Percentiles rank a stretch among this genome's conserved stretches.
These are phyloP conservation scores for Eupithecia subumbrata DNA, from an alignment of 2,888 invertebrate species.

Conservation along the genomic window DNA sequence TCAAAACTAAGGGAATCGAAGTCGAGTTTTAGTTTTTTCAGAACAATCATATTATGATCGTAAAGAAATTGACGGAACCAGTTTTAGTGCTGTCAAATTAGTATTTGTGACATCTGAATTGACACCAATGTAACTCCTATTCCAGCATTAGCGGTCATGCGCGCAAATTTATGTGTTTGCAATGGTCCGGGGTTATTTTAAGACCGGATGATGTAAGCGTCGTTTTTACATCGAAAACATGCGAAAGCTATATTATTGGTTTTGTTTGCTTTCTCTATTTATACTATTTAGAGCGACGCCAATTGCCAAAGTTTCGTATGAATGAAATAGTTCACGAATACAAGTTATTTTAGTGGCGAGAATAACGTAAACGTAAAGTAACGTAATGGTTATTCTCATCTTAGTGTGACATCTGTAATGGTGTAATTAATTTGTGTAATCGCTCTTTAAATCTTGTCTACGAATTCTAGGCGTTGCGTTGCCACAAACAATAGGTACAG, in stretches of 20 bases:
- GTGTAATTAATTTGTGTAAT: slow-evolving; percentile 25
- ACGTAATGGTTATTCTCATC: neutral
- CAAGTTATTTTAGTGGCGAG: slow-evolving; percentile 24
- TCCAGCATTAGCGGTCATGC: neutral
- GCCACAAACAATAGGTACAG: neutral
- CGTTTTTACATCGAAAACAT: slow-evolving; percentile 46
- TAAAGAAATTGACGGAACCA: neutral
- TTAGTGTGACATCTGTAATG: slow-evolving; percentile 18
- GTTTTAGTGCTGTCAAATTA: neutral
- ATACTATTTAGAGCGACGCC: slow-evolving; percentile 13
- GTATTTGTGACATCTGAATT: neutral
- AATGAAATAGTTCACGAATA: slow-evolving; percentile 38
- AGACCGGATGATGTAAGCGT: slow-evolving; percentile 51
- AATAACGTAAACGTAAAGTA: slow-evolving; percentile 30
- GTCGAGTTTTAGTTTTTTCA: too few relatives aligned
- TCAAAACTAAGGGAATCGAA: too few relatives aligned
- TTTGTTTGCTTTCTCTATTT: slow-evolving; percentile 41
- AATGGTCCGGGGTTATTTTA: slow-evolving; percentile 47
- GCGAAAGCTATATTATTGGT: slow-evolving; percentile 48
- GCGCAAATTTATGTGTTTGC: slow-evolving; percentile 16
- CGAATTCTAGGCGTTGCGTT: neutral
- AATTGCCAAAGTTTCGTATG: slow-evolving; percentile 41
- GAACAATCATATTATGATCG: too few relatives aligned
- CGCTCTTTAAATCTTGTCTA: slow-evolving; percentile 8
- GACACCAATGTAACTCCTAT: neutral